Evolutionary conservation across 2,888 invertebrate species (phyloP), one percentile per base, ranked within the genome.

Genomic region (Chloromyia formosa): DNA sequence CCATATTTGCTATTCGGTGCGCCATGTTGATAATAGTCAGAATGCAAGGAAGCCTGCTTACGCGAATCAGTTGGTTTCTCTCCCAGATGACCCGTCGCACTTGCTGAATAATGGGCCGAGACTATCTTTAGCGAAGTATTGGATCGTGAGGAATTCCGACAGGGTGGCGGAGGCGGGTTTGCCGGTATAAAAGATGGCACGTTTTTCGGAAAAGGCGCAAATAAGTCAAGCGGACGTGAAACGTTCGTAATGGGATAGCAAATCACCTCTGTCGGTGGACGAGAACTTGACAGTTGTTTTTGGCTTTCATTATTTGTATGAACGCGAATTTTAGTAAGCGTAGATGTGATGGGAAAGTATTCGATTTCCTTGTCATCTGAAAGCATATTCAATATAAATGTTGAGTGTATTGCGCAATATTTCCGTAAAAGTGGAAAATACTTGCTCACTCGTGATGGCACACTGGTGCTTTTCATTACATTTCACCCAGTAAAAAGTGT

Each of bases 261-360:
- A 77, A 90, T 85, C 53, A 90, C 88, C 85, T 91, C 90, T 77
- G 83, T 85, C 76, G 85, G 83, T 16, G 84, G 83, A 60, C 85
- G 85, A 72, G 83, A 79, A 76, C 85, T 84, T 76, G 53, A 2
- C 87, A 87, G 76, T 86, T 84, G 54, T 5, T 40, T 53, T 58
- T 68, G 73, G 5, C 69, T 76, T 64, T 78, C 68, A 82, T 88
- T 90, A 86, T 91, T 92, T 35, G 18, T 58, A 84, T 92, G 92
- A 69, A 93, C 90, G 83, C 92, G 89, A 82, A 94, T 93, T 87
- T 92, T 91, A 80, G 93, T 94, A 82, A 93, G 86, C 79, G 92
- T 93, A 66, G 93, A 90, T 78, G 93, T 92, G 81, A 93, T 92
- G 82, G 93, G 93, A 85, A 92, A 91, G 85, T 93, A 94, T 87